These are phyloP conservation scores for Danio aesculapii DNA, from an alignment of 2,797 vertebrate species.

Conservation along the genomic window DNA sequence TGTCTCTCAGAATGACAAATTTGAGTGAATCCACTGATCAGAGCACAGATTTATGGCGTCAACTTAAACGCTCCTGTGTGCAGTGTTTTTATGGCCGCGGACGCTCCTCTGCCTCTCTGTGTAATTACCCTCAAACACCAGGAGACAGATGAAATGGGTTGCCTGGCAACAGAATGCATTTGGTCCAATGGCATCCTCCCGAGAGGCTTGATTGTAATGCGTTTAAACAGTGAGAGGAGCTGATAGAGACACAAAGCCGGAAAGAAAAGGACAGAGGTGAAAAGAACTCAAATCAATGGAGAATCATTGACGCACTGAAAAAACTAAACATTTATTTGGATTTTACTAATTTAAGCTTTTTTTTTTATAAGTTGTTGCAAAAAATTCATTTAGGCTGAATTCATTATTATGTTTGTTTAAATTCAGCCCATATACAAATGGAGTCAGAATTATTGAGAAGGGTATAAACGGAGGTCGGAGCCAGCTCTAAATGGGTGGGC, in stretches of 20 bases:
- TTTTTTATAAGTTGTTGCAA: too few species aligned
- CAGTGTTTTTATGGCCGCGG: constrained; percentile 1
- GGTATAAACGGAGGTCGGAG: too few species aligned
- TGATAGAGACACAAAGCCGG: background rate
- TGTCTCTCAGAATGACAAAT: background rate
- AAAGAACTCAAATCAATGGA: constrained; percentile 2
- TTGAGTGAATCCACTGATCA: background rate
- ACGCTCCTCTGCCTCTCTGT: constrained; percentile 41
- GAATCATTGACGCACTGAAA: background rate
- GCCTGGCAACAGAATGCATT: constrained; percentile 84
- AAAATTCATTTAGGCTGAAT: too few species aligned
- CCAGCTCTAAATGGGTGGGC: too few species aligned
- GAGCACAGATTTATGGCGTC: constrained; percentile 10
- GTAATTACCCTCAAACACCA: constrained; percentile 81
- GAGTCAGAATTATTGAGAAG: too few species aligned
- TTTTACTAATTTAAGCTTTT: too few species aligned
- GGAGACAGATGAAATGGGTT: constrained; percentile 81
- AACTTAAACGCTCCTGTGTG: background rate
- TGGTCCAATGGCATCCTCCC: constrained; percentile 82
- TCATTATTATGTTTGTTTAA: too few species aligned
- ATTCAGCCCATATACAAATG: too few species aligned
- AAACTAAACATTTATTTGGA: too few species aligned
- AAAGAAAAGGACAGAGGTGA: constrained; percentile 8
- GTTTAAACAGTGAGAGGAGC: constrained; percentile 77
- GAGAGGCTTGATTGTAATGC: constrained; percentile 82